Conservation (phyloP, 1,140 invertebrate species). For the Sminthurides bifidus region DNA sequence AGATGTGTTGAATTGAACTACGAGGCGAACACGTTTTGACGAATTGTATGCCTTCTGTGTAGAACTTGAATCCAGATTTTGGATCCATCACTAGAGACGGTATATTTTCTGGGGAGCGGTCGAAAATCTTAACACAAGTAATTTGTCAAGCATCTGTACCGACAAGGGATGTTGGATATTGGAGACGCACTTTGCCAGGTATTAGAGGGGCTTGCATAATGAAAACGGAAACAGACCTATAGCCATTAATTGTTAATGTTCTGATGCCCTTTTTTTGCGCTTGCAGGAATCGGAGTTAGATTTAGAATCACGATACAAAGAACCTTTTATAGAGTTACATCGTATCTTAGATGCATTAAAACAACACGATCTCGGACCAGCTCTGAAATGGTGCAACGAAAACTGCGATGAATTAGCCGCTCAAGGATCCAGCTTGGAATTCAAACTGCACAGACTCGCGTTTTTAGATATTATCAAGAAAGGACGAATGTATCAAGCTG, state of each 20-base stretch:
- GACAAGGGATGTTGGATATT: slow-evolving; percentile 82
- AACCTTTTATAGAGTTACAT: slow-evolving; percentile 75
- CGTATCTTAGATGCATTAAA: slow-evolving; percentile 69
- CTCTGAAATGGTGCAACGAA: slow-evolving; percentile 60
- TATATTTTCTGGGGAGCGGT: slow-evolving; percentile 67
- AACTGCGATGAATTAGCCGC: slow-evolving; percentile 50
- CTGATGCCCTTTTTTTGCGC: slow-evolving; percentile 2
- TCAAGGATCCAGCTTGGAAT: slow-evolving; percentile 64
- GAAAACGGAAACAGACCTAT: neutral
- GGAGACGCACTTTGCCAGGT: slow-evolving; percentile 64
- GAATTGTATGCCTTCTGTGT: slow-evolving; percentile 31
- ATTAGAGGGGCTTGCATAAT: slow-evolving; percentile 16
- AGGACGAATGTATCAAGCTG: slow-evolving; percentile 51
- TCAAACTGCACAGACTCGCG: slow-evolving; percentile 65
- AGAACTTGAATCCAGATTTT: slow-evolving; percentile 86
- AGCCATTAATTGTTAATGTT: neutral
- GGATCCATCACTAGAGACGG: slow-evolving; percentile 74
- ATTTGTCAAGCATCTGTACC: slow-evolving; percentile 91
- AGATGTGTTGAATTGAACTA: neutral
- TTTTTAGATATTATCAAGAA: slow-evolving; percentile 59
- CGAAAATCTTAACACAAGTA: slow-evolving; percentile 78
- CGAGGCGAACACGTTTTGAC: neutral
- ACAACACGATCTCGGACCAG: slow-evolving; percentile 61
- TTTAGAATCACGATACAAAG: slow-evolving; percentile 56
- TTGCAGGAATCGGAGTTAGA: slow-evolving; percentile 58